phyloP scores from a whole-genome alignment of 2,797 vertebrate species.

The Peromyscus aztecus region DNA sequence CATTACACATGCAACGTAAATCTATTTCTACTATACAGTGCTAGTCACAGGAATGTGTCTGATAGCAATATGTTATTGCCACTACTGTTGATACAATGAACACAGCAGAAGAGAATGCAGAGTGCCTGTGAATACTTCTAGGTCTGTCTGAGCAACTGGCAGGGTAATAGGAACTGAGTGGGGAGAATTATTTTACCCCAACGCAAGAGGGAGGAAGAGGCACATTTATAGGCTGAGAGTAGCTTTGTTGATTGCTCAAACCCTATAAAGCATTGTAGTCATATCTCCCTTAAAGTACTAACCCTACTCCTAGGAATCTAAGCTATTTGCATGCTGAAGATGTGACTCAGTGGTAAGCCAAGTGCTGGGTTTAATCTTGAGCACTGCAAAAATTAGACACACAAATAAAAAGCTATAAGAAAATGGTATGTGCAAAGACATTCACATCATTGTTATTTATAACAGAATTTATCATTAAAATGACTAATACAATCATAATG shows the following conservation, averaged over 20 bases:
- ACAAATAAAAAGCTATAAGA: neutral
- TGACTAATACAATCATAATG: neutral
- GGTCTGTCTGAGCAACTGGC: neutral
- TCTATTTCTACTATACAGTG: neutral
- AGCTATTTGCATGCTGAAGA: neutral
- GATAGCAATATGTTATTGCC: neutral
- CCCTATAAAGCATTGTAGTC: neutral
- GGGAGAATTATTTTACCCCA: neutral
- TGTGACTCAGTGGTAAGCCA: neutral
- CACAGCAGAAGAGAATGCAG: neutral
- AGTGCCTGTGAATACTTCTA: neutral
- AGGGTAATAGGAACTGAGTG: neutral
- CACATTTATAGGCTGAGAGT: neutral
- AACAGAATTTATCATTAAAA: neutral
- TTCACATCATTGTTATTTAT: neutral
- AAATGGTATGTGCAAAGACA: neutral
- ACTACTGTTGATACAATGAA: neutral
- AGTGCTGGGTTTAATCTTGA: neutral
- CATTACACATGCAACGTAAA: neutral
- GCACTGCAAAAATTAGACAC: neutral
- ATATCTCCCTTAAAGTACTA: neutral
- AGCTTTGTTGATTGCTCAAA: neutral
- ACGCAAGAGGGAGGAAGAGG: neutral
- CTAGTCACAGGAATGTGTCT: neutral
- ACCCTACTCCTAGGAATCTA: neutral